phyloP scores from a whole-genome alignment of 2,797 vertebrate species.

The Threskiornis aethiopicus region DNA sequence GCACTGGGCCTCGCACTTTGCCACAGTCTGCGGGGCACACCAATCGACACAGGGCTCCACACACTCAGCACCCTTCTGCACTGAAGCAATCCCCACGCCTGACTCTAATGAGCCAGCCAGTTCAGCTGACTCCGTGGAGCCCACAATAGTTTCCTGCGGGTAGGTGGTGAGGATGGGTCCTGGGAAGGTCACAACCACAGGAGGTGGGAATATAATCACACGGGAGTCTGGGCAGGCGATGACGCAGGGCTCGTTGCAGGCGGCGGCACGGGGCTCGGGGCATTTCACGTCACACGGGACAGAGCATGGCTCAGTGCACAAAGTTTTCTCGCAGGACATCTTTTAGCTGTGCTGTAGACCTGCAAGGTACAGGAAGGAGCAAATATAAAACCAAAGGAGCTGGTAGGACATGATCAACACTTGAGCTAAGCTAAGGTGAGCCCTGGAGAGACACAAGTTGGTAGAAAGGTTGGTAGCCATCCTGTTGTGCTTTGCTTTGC shows the following conservation, averaged over 20 bases:
- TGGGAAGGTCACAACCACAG: constrained; percentile 32
- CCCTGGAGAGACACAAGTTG: neutral
- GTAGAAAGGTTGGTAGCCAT: fast-evolving
- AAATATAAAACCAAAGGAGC: neutral
- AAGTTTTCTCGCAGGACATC: constrained; percentile 41
- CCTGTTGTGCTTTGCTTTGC: neutral
- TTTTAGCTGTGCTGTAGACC: neutral
- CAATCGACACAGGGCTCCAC: neutral
- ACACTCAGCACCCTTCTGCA: neutral
- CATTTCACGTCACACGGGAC: neutral
- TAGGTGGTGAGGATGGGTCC: constrained; percentile 61
- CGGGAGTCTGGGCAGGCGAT: constrained; percentile 37
- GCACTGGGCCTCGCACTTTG: neutral
- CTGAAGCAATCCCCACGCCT: fast-evolving
- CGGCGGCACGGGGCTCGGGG: neutral
- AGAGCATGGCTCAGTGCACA: neutral
- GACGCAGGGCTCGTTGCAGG: constrained; percentile 32
- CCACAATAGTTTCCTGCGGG: constrained; percentile 47
- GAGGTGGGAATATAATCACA: constrained; percentile 45
- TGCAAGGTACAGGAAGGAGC: neutral
- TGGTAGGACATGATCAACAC: fast-evolving
- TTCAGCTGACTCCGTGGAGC: neutral
- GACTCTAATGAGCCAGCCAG: neutral
- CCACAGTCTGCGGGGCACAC: fast-evolving
- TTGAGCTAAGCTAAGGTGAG: neutral